Evolutionary conservation across 2,888 invertebrate genomes (phyloP), one percentile per base, ranked within the genome.

Genomic region (Limnephilus lunatus): DNA sequence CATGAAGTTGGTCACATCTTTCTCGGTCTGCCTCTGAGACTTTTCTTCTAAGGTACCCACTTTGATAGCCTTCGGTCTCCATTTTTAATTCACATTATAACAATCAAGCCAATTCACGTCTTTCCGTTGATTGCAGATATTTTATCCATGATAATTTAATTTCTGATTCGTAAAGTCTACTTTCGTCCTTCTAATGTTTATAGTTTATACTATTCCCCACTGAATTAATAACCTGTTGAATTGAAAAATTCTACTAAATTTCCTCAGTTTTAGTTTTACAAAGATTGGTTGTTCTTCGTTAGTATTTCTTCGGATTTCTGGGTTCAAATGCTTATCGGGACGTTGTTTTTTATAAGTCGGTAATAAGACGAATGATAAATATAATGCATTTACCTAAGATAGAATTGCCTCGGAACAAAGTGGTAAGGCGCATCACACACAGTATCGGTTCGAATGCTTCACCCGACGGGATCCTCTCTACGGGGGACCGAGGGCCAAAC

Each of bases 281-380:
- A 39, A 39, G 7, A 19, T 68, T 5, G 68, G 9, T 68, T 25
- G 68, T 25, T 25, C 2, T 25, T 68, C 68, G 25, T 68, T 25
- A n/a, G n/a, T 68, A 25, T n/a, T n/a, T 68, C 68, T 9, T 68
- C 2, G n/a, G n/a, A 25, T 25, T 68, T 68, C 25, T 25, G 25
- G 68, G 68, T 68, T 68, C 68, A 25, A 68, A 68, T 68, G 68
- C 68, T 25, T 68, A n/a, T n/a, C 68, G 68, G 68, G 68, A 68
- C 68, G 25, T 25, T 68, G 15, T n/a, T 68, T 68, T 5, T 44
- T 44, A 12, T 4, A 68, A 68, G 25, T n/a, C 68, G n/a, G 68
- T 93, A 92, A 91, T 93, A 92, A 92, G 90, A 92, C 91, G 87
- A 85, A 92, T 91, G 93, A 93, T 93, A 91, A 93, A 93, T 93